phyloP scores from a whole-genome alignment of 1,140 invertebrate genomes.

The Cydia strobilella region DNA sequence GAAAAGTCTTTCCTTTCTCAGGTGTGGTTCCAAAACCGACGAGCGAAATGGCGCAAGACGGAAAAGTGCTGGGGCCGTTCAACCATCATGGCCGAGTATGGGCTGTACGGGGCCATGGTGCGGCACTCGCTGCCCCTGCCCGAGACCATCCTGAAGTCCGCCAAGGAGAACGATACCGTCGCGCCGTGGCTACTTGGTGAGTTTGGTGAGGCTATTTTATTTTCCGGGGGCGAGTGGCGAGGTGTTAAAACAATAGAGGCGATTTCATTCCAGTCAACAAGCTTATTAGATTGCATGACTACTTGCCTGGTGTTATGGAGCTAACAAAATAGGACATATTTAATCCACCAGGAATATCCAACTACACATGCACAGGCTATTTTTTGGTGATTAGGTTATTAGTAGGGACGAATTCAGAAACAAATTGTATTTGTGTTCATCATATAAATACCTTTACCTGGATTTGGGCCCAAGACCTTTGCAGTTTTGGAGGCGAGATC shows the following conservation, averaged over 20 bases:
- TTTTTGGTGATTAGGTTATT: no score
- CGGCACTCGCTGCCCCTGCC: constrained; percentile 97
- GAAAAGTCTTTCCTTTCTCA: constrained; percentile 73
- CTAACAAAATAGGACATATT: no score
- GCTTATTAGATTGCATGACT: no score
- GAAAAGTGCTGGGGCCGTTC: constrained; percentile 99
- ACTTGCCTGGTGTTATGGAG: no score
- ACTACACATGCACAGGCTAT: no score
- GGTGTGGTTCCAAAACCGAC: constrained; percentile 99
- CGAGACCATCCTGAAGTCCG: constrained; percentile 97
- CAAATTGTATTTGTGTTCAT: no score
- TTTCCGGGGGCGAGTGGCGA: not conserved
- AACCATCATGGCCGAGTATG: constrained; percentile 99
- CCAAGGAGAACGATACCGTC: constrained; percentile 96
- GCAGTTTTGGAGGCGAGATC: no score
- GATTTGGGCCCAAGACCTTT: no score
- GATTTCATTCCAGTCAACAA: no score
- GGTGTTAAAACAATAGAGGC: not conserved
- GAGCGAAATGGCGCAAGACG: constrained; percentile 99
- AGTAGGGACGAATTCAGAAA: no score
- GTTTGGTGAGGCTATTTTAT: constrained; percentile 42
- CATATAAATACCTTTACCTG: no score
- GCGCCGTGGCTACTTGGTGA: constrained; percentile 98
- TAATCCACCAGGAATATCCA: no score
- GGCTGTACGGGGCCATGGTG: constrained; percentile 99